These are phyloP conservation scores for Temnothorax curvispinosus DNA, from an alignment of 1,140 invertebrate species.

Conservation along the genomic window DNA sequence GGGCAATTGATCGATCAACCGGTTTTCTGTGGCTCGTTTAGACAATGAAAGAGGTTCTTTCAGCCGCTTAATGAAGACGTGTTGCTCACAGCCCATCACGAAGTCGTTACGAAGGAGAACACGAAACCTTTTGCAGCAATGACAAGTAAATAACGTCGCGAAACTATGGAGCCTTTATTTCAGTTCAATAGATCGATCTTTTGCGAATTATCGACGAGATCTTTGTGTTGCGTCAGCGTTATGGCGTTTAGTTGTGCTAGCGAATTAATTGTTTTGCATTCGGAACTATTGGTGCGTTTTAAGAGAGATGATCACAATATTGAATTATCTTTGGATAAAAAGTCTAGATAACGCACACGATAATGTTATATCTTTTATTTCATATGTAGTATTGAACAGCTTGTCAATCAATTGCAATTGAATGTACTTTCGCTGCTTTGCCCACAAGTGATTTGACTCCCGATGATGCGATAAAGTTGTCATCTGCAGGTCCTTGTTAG, in stretches of 20 bases:
- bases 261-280: slow-evolving; percentile 12
- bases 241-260: slow-evolving; percentile 16
- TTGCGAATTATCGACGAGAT: slow-evolving; percentile 36
- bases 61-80: slow-evolving; percentile 61
- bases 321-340: slow-evolving; percentile 18
- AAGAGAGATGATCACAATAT: neutral
- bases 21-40: slow-evolving; percentile 57
- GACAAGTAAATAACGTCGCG: slow-evolving; percentile 56
- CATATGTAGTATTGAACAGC: neutral
- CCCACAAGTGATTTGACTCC: neutral
- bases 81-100: slow-evolving; percentile 30
- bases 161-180: slow-evolving; percentile 44
- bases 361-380: slow-evolving; percentile 9
- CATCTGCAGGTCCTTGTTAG: slow-evolving; percentile 30
- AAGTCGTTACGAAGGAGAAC: slow-evolving; percentile 54
- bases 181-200: slow-evolving; percentile 35
- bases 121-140: slow-evolving; percentile 57
- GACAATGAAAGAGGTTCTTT: slow-evolving; percentile 55
- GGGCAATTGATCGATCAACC: slow-evolving; percentile 67
- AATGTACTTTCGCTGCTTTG: neutral
- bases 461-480: slow-evolving; percentile 38
- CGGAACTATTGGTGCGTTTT: neutral
- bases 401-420: slow-evolving; percentile 16
- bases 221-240: slow-evolving; percentile 18
- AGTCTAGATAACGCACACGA: neutral